These are phyloP conservation scores for Pristionchus mayeri DNA, from an alignment of 2,888 invertebrate species.

Conservation along the genomic window DNA sequence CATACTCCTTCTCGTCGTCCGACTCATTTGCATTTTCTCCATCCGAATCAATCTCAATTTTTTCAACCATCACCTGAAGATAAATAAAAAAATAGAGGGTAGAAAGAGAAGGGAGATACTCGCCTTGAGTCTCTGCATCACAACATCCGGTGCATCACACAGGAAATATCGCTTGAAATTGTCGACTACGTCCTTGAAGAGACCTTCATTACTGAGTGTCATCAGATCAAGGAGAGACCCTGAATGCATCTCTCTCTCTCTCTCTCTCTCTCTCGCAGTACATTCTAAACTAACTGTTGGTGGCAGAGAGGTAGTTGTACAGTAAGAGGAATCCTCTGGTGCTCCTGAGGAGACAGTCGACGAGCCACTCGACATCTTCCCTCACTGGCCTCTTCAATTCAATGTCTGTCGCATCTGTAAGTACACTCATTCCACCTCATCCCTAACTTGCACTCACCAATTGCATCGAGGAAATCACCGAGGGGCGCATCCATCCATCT, in stretches of 20 bases:
- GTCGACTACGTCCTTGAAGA: not conserved
- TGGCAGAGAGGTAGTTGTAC: not conserved
- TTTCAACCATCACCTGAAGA: not conserved
- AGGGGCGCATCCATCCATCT: not conserved
- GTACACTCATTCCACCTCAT: not conserved
- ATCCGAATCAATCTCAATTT: not conserved
- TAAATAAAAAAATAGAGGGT: not conserved
- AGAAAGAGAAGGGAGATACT: too few relatives aligned
- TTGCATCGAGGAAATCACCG: not conserved
- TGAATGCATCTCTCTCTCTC: too few relatives aligned
- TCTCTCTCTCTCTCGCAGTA: too few relatives aligned
- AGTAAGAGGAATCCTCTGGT: not conserved
- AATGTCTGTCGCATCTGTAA: not conserved
- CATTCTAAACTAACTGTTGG: not conserved
- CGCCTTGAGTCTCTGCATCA: not conserved
- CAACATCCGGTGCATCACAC: not conserved
- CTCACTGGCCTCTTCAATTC: not conserved
- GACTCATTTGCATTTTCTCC: not conserved
- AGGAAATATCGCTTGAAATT: constrained; percentile 26
- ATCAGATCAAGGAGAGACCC: not conserved
- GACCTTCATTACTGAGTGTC: not conserved
- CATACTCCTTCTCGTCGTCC: not conserved
- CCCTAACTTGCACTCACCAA: not conserved
- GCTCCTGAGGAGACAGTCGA: not conserved
- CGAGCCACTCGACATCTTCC: constrained; percentile 28